phyloP scores from a whole-genome alignment of 2,888 invertebrate genomes.

The Orthosia gracilis region DNA sequence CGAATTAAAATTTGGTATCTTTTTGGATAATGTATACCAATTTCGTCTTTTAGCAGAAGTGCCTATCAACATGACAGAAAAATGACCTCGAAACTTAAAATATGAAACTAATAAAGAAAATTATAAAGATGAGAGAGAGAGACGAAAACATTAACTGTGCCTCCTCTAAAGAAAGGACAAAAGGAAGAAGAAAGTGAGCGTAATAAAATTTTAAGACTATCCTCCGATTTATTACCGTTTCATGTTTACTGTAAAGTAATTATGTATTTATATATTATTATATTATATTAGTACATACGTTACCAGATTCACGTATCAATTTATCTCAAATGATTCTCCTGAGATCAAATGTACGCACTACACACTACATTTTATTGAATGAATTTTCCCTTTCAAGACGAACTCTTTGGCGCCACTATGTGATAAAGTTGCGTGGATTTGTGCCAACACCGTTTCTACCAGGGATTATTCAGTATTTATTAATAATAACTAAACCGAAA shows the following conservation, averaged over 20 bases:
- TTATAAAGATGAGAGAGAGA: background rate
- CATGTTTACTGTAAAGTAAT: background rate
- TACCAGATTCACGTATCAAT: slow-evolving; percentile 10
- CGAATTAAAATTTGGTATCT: background rate
- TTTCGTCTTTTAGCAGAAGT: background rate
- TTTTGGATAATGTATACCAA: background rate
- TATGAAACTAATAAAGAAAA: background rate
- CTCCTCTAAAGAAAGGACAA: no score
- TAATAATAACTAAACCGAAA: slow-evolving; percentile 43
- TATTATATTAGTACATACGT: background rate
- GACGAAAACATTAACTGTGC: background rate
- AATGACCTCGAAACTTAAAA: no score
- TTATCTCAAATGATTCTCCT: slow-evolving; percentile 5
- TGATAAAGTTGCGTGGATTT: slow-evolving; percentile 57
- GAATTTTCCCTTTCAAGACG: slow-evolving; percentile 45
- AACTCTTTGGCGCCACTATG: slow-evolving; percentile 54
- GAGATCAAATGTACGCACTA: slow-evolving; percentile 34
- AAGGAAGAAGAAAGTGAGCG: background rate
- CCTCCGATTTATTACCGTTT: background rate
- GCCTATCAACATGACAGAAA: no score
- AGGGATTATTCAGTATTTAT: slow-evolving; percentile 56
- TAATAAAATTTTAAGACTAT: background rate
- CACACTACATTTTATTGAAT: slow-evolving; percentile 45
- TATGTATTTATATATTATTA: background rate
- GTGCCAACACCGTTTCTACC: slow-evolving; percentile 55